A percentile compares a stretch with the other conserved stretches of the same genome.
Evolutionary conservation across 1,140 invertebrate genomes (phyloP).

Genomic region (Tetraneura akinire): DNA sequence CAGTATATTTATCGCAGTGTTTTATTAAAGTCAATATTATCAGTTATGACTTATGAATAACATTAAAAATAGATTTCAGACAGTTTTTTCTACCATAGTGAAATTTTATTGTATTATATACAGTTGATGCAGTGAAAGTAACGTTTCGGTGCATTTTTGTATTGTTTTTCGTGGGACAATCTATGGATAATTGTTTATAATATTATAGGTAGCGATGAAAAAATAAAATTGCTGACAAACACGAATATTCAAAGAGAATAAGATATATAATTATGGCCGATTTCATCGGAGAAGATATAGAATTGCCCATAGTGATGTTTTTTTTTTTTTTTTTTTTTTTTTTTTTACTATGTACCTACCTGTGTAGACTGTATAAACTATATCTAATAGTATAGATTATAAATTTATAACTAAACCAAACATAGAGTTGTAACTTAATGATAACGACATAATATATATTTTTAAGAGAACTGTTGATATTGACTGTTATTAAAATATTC

Average conservation of each 20-base stretch:
- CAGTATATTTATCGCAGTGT: neutral
- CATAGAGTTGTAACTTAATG: too few species aligned
- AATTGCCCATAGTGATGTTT: too few species aligned
- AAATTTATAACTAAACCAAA: too few species aligned
- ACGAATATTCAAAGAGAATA: neutral
- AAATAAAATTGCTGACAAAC: neutral
- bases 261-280: neutral
- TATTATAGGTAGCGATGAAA: constrained; percentile 11
- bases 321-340: too few species aligned
- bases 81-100: neutral
- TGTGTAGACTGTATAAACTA: too few species aligned
- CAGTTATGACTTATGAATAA: too few species aligned
- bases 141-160: neutral
- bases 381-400: too few species aligned
- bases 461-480: neutral
- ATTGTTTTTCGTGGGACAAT: constrained; percentile 36
- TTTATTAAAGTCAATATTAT: neutral
- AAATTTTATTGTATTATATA: neutral
- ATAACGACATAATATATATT: neutral
- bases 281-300: too few species aligned
- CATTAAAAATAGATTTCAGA: neutral
- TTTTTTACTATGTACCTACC: too few species aligned
- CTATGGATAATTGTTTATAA: neutral
- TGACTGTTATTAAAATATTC: neutral
- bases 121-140: constrained; percentile 16